Base-by-base conservation (phyloP, 2,888 invertebrate genomes). In the Lepidocyrtoides sp. region DNA sequence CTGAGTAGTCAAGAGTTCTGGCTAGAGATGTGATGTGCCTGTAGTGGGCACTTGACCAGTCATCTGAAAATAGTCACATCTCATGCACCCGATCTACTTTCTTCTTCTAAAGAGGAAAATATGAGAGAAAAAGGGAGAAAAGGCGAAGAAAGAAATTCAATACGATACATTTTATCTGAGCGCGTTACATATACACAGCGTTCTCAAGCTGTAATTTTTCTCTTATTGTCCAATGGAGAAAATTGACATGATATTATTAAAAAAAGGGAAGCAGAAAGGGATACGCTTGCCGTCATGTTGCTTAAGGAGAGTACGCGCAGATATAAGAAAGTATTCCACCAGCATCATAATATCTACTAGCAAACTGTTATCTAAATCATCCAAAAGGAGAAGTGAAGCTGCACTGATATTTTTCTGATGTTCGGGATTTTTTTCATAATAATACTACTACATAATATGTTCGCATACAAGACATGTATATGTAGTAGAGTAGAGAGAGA, bases 21-120 rank as follows among this genome's bases (percentile, higher is more conserved):
- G 87, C 44, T 14, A 29, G 63, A 26, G 32, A 89, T 72, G 57
- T 48, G 84, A 89, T 82, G 75, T 77, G 82, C 75, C 89, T 84
- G 89, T 84, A 84, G 89, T 89, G 84, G 83, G 89, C 84, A 89
- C 84, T 89, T 82, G 89, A 48, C 83, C 89, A 89, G 60, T 89
- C 89, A 89, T 83, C 83, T 48, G 89, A 89, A 89, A 81, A 75
- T 48, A 77, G 84, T 79, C 89, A 75, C 84, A 89, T 89, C 84
- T 75, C 48, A 23, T 81, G 69, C 83, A 82, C 69, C 66, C 83
- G n/a, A 60, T 44, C 81, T 77, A 41, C 81, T 81, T 81, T 72
- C 26, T 54, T 72, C 17, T 54, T 32, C 54, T 20, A n/a, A 75
- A 29, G 72, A 60, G 81, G 81, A 81, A 32, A 72, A 84, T 83